Evolutionary conservation across 2,113 vertebrate species (phyloP), one percentile per base, ranked within the genome.

Genomic region (Gymnogyps californianus): DNA sequence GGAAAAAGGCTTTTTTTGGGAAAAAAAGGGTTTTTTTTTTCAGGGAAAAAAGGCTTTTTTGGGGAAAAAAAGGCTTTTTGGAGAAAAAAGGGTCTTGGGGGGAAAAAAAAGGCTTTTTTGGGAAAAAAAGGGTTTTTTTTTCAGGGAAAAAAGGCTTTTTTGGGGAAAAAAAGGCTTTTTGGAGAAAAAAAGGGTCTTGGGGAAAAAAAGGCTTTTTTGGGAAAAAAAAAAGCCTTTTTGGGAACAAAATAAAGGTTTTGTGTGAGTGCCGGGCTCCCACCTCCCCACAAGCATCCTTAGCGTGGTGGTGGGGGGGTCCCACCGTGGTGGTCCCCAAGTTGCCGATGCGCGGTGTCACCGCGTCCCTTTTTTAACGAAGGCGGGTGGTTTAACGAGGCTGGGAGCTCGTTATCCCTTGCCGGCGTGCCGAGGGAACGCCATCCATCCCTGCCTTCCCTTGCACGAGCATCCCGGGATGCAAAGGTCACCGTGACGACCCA

Each of bases 281-380:
- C 21, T 66, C 31, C 51, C 44, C 17, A n/a, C 1, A 3, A 29
- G 31, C 32, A 25, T 10, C 62, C 29, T 29, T 7, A 9, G 22
- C 3, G 3, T 15, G 31, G 11, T 1, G 7, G 31, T 14, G 16
- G n/a, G 46, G 20, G n/a, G n/a, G 38, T 21, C 0, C 0, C 55
- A 1, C 36, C 2, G 0, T 1, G 2, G 64, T 44, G n/a, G 6
- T 36, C 34, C 46, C n/a, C 77, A 9, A 0, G 26, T 8, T 42
- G 62, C 20, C 2, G 1, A 17, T 20, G 12, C 3, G 0, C 8
- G 1, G 15, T 2, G 10, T 22, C 49, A 7, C 67, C 0, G 9
- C 4, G 7, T 46, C 55, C 40, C 7, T 38, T 19, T 11, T 31
- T 6, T 38, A 57, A 46, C 1, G 22, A 69, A 47, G 29, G 19